Evolutionary conservation across 2,888 invertebrate genomes (phyloP), one percentile per base, ranked within the genome.

Genomic region (Mamestra brassicae): DNA sequence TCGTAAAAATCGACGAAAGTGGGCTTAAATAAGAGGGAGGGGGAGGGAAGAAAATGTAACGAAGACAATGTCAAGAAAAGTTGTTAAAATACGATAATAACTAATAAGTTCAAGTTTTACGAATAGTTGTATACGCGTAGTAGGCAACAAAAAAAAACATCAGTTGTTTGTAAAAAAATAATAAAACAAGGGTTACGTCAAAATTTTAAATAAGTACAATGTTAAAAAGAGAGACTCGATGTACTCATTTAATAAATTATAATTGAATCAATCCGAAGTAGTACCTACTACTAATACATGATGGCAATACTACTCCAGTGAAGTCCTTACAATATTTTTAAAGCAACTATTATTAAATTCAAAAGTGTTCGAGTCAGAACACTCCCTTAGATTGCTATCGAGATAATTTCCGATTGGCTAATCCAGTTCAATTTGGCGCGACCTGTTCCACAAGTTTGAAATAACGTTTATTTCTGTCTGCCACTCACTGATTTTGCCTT

Each of bases 371-470:
- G 64, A 66, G 57, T 74, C 50, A 54, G 66, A 67, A 75, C 79
- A 63, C 68, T 68, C 75, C 86, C 82, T 73, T 71, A 84, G 80
- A 83, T 84, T 62, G 72, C 52, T 57, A 71, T 78, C 76, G 60
- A 86, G 77, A 85, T 81, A 79, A 86, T 84, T 76, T 84, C 70
- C 76, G 80, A 85, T 82, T 85, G 77, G 81, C 68, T 76, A 85
- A 85, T 77, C 76, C 69, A 71, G 76, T 74, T 78, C 66, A 82
- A 80, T 87, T 78, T 75, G 60, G 79, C 69, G 66, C 77, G 74
- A 85, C 85, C 67, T 75, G 86, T 86, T 86, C 55, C n/a, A 57
- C 82, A 52, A 78, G 58, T 73, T 78, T 67, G 69, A 78, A 81
- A 78, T 81, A 83, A 72, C 74, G 83, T 71, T 78, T 71, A 74